phyloP scores from a whole-genome alignment of 2,888 invertebrate species.

The Drosophila trichaetosa region DNA sequence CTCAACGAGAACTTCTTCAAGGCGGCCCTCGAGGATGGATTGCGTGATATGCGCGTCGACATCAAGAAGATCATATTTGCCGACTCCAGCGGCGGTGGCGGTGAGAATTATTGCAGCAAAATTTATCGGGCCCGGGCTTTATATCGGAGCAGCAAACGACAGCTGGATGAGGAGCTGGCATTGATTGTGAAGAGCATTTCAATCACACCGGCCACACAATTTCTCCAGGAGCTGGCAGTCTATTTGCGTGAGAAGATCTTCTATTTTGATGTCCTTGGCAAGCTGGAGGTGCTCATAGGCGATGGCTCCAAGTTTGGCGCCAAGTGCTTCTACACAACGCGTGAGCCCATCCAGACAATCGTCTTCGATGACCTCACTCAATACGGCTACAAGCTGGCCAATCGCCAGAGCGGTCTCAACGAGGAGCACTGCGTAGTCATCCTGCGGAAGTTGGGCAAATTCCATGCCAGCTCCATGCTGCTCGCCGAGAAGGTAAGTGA shows the following conservation, averaged over 20 bases:
- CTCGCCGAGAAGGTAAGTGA: slow-evolving; percentile 86
- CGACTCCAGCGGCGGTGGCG: slow-evolving; percentile 79
- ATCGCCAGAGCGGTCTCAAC: slow-evolving; percentile 86
- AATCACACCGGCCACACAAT: slow-evolving; percentile 84
- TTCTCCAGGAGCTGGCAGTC: slow-evolving; percentile 85
- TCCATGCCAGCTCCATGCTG: slow-evolving; percentile 87
- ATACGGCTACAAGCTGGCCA: slow-evolving; percentile 86
- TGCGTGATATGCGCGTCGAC: slow-evolving; percentile 79
- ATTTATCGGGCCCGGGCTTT: slow-evolving; percentile 81
- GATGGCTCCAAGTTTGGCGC: slow-evolving; percentile 82
- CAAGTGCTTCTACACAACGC: slow-evolving; percentile 82
- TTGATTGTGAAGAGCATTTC: slow-evolving; percentile 83
- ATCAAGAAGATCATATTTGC: slow-evolving; percentile 80
- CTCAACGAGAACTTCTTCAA: slow-evolving; percentile 83
- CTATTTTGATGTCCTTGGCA: slow-evolving; percentile 85
- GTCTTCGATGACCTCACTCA: slow-evolving; percentile 85
- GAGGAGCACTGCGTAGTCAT: slow-evolving; percentile 86
- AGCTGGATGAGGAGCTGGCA: slow-evolving; percentile 78
- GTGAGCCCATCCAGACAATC: slow-evolving; percentile 82
- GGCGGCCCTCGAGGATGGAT: slow-evolving; percentile 81
- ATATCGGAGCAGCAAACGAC: slow-evolving; percentile 76
- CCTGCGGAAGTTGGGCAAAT: slow-evolving; percentile 86
- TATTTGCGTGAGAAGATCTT: slow-evolving; percentile 85
- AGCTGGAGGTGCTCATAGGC: slow-evolving; percentile 85
- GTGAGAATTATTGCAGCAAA: slow-evolving; percentile 84